These are phyloP conservation scores for Meloe dianella DNA, from an alignment of 2,888 invertebrate species.

Conservation along the genomic window DNA sequence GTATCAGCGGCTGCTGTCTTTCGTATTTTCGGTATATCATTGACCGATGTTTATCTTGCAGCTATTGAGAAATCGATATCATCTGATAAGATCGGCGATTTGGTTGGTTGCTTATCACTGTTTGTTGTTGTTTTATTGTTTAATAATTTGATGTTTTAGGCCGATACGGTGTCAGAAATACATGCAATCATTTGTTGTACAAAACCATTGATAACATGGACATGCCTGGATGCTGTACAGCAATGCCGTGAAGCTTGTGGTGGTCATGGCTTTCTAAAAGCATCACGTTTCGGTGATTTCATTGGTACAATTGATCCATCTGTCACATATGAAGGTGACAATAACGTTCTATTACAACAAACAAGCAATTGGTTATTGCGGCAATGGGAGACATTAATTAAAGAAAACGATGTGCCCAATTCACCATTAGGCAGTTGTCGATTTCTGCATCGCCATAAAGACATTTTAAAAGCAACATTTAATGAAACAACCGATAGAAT, in stretches of 20 bases:
- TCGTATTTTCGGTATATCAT: slow-evolving; percentile 69
- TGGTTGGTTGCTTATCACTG: slow-evolving; percentile 46
- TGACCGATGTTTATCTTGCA: slow-evolving; percentile 70
- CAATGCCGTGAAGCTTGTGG: slow-evolving; percentile 88
- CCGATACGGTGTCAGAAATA: slow-evolving; percentile 71
- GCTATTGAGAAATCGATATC: slow-evolving; percentile 72
- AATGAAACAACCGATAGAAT: slow-evolving; percentile 52
- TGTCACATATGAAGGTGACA: slow-evolving; percentile 93
- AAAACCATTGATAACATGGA: slow-evolving; percentile 78
- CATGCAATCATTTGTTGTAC: slow-evolving; percentile 73
- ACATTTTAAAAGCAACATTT: slow-evolving; percentile 60
- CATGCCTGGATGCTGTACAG: slow-evolving; percentile 75
- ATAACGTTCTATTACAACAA: slow-evolving; percentile 90
- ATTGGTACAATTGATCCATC: slow-evolving; percentile 88
- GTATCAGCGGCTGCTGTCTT: slow-evolving; percentile 73
- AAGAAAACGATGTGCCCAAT: slow-evolving; percentile 60
- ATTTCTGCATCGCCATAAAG: slow-evolving; percentile 67
- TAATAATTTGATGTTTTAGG: too few species aligned
- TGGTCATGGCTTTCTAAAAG: slow-evolving; percentile 83
- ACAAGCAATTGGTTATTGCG: slow-evolving; percentile 85
- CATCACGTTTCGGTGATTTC: slow-evolving; percentile 84
- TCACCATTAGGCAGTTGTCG: slow-evolving; percentile 75
- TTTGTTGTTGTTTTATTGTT: slow-evolving; percentile 10
- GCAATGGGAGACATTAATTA: slow-evolving; percentile 65
- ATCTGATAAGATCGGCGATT: slow-evolving; percentile 47